These are phyloP conservation scores for Sebastes diaconus DNA, from an alignment of 2,797 vertebrate species.

Conservation along the genomic window DNA sequence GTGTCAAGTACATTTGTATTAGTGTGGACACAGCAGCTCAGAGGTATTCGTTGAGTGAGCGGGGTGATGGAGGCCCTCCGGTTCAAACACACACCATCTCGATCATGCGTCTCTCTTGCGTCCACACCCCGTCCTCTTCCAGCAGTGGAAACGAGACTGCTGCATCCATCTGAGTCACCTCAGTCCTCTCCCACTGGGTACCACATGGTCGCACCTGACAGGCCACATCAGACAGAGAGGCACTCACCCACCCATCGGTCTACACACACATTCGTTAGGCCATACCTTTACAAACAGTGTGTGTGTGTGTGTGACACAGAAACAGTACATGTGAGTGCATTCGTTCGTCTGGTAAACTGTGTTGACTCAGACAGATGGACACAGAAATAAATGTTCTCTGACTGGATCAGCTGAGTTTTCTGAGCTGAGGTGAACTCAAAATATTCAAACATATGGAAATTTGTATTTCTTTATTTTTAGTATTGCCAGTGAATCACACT, in stretches of 20 bases:
- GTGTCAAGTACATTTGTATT: conserved; percentile 34
- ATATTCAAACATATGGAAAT: not conserved
- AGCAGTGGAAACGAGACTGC: conserved; percentile 9
- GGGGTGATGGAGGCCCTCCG: conserved; percentile 9
- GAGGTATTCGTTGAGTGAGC: conserved; percentile 10
- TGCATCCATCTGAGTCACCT: conserved; percentile 52
- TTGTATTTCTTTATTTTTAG: not conserved
- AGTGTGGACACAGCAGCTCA: conserved; percentile 4
- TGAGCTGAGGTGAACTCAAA: not conserved
- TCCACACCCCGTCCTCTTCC: conserved; percentile 7
- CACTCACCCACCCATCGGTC: conserved; percentile 30
- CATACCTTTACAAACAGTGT: conserved; percentile 5
- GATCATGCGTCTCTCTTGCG: not conserved
- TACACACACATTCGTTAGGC: not conserved
- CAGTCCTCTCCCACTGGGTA: conserved; percentile 40
- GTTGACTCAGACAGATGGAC: conserved; percentile 15
- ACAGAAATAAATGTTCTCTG: not conserved
- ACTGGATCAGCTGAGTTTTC: not conserved
- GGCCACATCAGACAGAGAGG: conserved; percentile 51
- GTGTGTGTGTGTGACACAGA: not conserved
- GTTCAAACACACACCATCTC: conserved; percentile 12
- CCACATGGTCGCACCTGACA: conserved; percentile 63
- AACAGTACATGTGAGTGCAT: not conserved
- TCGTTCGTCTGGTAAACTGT: not conserved
- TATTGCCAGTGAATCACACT: not conserved